A percentile compares a stretch with the other conserved stretches of the same genome.
Conservation (phyloP, 2,797 vertebrate species). For the Peromyscus nudipes region DNA sequence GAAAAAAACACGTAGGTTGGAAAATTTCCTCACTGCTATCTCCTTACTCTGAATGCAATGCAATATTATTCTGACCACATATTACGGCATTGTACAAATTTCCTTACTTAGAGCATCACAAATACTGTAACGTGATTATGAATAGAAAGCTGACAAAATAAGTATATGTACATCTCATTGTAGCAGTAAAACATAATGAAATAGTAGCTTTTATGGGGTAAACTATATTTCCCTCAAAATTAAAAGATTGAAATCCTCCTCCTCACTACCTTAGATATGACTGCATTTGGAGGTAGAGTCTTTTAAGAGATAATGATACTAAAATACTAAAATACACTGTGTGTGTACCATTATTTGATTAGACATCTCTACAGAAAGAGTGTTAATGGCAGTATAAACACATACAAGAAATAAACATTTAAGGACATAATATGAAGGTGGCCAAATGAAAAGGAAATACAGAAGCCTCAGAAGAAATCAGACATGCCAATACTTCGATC, state of each 20-base stretch:
- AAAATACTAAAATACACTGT: neutral
- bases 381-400: rapidly evolving
- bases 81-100: neutral
- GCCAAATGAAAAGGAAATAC: neutral
- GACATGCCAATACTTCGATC: neutral
- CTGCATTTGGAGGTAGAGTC: neutral
- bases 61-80: neutral
- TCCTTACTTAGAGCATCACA: neutral
- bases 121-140: neutral
- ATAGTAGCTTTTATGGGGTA: neutral
- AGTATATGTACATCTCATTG: neutral
- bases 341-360: neutral
- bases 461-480: neutral
- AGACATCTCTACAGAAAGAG: neutral
- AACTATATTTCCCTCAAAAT: neutral
- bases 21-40: neutral
- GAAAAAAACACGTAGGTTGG: neutral
- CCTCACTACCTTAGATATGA: neutral
- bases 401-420: neutral
- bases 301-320: neutral
- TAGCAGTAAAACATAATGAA: conserved; percentile 7
- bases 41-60: neutral
- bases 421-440: neutral
- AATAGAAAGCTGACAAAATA: conserved; percentile 8
- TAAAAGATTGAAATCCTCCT: neutral